Conservation (phyloP, 2,888 invertebrate species). For the Bombyx huttoni region DNA sequence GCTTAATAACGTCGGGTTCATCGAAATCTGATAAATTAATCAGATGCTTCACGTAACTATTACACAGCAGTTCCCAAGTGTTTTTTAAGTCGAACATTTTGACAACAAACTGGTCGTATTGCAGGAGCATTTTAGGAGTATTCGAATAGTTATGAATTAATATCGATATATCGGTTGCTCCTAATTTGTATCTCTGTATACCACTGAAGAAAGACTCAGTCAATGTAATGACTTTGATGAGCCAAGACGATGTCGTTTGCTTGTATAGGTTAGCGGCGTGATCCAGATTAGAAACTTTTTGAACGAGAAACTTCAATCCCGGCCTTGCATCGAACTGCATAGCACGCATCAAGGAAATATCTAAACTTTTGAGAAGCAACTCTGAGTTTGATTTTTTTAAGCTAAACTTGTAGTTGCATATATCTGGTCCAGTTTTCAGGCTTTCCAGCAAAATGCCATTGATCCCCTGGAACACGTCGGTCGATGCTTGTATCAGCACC, state of each 20-base stretch:
- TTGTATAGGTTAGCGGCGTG: constrained; percentile 92
- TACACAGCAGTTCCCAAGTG: constrained; percentile 75
- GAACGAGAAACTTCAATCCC: constrained; percentile 92
- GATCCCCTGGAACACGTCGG: constrained; percentile 75
- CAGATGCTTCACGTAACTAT: constrained; percentile 66
- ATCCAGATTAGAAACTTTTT: constrained; percentile 90
- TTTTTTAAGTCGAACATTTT: constrained; percentile 74
- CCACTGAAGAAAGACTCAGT: constrained; percentile 88
- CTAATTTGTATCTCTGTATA: constrained; percentile 75
- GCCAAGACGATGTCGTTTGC: constrained; percentile 93
- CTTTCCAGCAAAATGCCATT: constrained; percentile 73
- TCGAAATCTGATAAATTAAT: constrained; percentile 54
- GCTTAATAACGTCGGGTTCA: constrained; percentile 37
- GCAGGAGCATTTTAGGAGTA: constrained; percentile 61
- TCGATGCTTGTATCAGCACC: constrained; percentile 82
- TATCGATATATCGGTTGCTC: constrained; percentile 74
- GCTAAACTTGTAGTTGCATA: constrained; percentile 58
- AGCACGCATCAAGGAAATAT: constrained; percentile 86
- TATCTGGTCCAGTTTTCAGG: constrained; percentile 52
- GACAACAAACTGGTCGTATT: constrained; percentile 72
- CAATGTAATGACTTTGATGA: constrained; percentile 88
- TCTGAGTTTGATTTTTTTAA: constrained; percentile 76
- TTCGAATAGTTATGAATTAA: constrained; percentile 74
- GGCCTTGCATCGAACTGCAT: constrained; percentile 91
- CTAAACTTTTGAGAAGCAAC: constrained; percentile 82